Conservation (phyloP, 2,113 vertebrate species). For the Anguilla rostrata region DNA sequence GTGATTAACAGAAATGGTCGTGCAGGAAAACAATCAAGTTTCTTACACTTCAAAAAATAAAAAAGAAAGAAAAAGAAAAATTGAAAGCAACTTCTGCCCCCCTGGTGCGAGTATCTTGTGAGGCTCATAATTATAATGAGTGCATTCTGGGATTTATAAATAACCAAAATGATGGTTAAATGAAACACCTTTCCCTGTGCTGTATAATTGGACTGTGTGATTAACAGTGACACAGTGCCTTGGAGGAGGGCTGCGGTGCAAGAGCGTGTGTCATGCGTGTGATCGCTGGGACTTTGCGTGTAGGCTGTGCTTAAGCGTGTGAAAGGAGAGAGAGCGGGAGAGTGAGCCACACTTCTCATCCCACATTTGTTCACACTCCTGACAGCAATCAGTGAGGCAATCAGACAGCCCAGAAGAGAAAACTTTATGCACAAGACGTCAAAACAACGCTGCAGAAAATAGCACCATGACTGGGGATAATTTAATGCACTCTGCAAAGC, state of each 20-base stretch:
- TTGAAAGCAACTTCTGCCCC: conserved; percentile 54
- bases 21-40: neutral
- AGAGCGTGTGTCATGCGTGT: conserved; percentile 49
- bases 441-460: neutral
- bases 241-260: conserved; percentile 39
- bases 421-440: neutral
- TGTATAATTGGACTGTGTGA: conserved; percentile 65
- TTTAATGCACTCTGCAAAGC: neutral
- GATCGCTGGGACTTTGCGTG: conserved; percentile 30
- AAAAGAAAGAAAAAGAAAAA: conserved; percentile 54
- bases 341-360: conserved; percentile 13
- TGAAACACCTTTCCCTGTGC: conserved; percentile 66
- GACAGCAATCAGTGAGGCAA: conserved; percentile 1
- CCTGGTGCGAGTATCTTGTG: conserved; percentile 54
- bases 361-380: conserved; percentile 14
- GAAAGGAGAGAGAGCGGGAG: conserved; percentile 35
- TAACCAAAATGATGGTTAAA: conserved; percentile 66
- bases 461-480: neutral
- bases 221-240: conserved; percentile 65
- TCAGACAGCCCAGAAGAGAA: neutral
- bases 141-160: conserved; percentile 65
- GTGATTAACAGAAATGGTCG: neutral
- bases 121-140: conserved; percentile 63
- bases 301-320: conserved; percentile 39
- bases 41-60: neutral